Percentiles rank a stretch among this genome's conserved stretches.
Conservation (phyloP, 2,797 vertebrate species). For the Myotis pilosus region DNA sequence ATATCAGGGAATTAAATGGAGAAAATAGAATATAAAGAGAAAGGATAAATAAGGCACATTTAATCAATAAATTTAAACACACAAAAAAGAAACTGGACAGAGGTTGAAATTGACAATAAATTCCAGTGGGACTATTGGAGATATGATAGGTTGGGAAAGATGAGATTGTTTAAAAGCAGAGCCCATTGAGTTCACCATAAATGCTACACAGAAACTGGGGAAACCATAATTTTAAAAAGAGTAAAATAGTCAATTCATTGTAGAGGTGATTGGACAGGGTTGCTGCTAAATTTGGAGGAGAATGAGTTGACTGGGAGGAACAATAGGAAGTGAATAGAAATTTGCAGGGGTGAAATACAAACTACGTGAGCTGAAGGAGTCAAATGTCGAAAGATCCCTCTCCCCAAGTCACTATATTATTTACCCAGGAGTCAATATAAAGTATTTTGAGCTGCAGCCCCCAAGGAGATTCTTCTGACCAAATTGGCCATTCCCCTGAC, state of each 20-base stretch:
- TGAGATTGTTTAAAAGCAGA: not conserved
- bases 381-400: not conserved
- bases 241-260: not conserved
- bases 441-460: not conserved
- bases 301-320: not conserved
- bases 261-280: not conserved
- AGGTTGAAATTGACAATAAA: not conserved
- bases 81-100: not conserved
- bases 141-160: not conserved
- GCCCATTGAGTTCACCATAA: not conserved
- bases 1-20: not conserved
- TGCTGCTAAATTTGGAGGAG: not conserved
- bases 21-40: not conserved
- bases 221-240: not conserved
- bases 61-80: not conserved
- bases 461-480: not conserved
- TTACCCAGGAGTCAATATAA: not conserved
- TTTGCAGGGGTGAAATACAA: not conserved
- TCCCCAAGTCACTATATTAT: not conserved
- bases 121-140: not conserved
- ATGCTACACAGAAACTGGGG: not conserved
- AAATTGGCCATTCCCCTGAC: not conserved
- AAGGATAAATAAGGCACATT: not conserved
- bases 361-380: not conserved
- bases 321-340: not conserved